Percentiles rank a stretch among this genome's conserved stretches.
Evolutionary conservation across 2,113 vertebrate species (phyloP).

Genomic region (Taxidea taxus): DNA sequence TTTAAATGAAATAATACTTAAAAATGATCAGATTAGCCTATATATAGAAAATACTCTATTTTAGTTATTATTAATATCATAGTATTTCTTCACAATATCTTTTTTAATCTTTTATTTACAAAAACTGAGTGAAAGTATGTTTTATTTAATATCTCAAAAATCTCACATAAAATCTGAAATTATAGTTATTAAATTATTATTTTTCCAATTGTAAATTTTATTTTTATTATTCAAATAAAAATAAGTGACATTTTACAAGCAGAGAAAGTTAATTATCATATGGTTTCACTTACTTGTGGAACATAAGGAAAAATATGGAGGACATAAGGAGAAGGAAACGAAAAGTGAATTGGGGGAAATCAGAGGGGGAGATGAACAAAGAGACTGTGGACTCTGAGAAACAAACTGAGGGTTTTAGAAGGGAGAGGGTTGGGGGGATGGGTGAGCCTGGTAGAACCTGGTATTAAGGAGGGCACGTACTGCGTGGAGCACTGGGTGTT

Average conservation of each 20-base stretch:
- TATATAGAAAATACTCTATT: not conserved
- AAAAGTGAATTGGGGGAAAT: too few species aligned
- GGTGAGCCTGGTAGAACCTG: too few species aligned
- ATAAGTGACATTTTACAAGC: not conserved
- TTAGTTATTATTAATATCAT: not conserved
- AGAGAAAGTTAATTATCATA: too few species aligned
- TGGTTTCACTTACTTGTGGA: too few species aligned
- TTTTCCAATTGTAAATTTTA: not conserved
- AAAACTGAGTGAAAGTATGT: not conserved
- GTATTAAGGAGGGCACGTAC: too few species aligned
- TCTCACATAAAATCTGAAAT: not conserved
- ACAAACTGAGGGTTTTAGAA: too few species aligned
- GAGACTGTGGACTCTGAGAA: too few species aligned
- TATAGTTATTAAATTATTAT: not conserved
- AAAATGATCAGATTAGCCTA: not conserved
- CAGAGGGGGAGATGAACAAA: too few species aligned
- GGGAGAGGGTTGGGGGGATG: too few species aligned
- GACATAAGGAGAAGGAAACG: too few species aligned
- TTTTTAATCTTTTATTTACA: not conserved
- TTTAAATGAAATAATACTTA: not conserved
- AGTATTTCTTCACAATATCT: not conserved
- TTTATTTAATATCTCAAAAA: not conserved
- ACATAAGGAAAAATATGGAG: too few species aligned
- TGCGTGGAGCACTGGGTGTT: too few species aligned
- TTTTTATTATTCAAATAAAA: not conserved